Conservation (phyloP, 2,888 invertebrate genomes). For the Helobdella robusta region DNA sequence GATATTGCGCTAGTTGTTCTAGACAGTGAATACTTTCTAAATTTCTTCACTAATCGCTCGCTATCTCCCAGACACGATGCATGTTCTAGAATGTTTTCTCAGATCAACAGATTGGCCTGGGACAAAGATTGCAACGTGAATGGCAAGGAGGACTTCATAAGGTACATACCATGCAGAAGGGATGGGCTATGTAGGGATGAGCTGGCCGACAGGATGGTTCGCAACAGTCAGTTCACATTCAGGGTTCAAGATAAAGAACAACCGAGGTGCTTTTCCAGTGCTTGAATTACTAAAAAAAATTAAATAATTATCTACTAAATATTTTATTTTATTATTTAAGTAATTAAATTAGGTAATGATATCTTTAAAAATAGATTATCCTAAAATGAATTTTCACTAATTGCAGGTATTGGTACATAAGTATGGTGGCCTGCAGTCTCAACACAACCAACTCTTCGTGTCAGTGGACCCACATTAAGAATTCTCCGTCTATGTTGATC, state of each 20-base stretch:
- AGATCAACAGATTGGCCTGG: conserved; percentile 70
- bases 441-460: conserved; percentile 48
- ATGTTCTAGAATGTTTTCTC: conserved; percentile 76
- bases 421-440: conserved; percentile 81
- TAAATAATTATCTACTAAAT: too few relatives aligned
- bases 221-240: conserved; percentile 84
- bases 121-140: conserved; percentile 70
- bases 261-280: too few relatives aligned
- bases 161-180: conserved; percentile 73
- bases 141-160: conserved; percentile 66
- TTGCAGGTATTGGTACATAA: conserved; percentile 84
- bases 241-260: conserved; percentile 77
- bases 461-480: conserved; percentile 38
- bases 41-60: conserved; percentile 73
- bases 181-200: conserved; percentile 74
- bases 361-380: too few relatives aligned
- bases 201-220: conserved; percentile 66
- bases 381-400: too few relatives aligned
- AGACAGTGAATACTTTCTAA: conserved; percentile 75
- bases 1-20: conserved; percentile 77
- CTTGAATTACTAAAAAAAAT: too few relatives aligned
- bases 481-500: conserved; percentile 48
- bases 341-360: too few relatives aligned
- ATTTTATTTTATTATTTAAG: too few relatives aligned
- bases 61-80: conserved; percentile 52